Evolutionary conservation across 2,888 invertebrate genomes (phyloP), one percentile per base, ranked within the genome.

Genomic region (Coenonympha arcania): DNA sequence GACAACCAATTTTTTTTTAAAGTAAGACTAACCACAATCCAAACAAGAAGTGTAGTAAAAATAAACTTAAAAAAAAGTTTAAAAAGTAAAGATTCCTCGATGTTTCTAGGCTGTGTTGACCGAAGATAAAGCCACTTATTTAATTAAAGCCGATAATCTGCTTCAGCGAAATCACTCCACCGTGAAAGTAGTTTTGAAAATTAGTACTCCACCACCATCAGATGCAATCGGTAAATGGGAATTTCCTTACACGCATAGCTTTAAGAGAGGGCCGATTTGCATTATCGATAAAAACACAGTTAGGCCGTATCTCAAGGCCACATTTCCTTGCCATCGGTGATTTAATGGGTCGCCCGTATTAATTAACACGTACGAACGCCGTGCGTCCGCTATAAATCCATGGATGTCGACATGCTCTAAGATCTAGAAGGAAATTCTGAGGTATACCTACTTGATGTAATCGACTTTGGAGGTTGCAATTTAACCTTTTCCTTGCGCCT

Each of bases 281-380:
- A 58, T 55, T 50, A 52, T 53, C 57, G 57, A 57, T 57, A 57
- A 57, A 51, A 58, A 50, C 36, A 59, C 60, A 56, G 59, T 59
- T 59, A 59, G 43, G 19, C 46, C 48, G 55, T 58, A 60, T 57
- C 59, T 55, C 58, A 55, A 57, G 58, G 56, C 56, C 56, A 56
- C 59, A 57, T 58, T 59, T 55, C 55, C 54, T 48, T 50, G 55
- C 56, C 57, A 61, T 60, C 59, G 50, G 54, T 56, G 56, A 59
- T 60, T 60, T 64, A 63, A 71, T 75, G 66, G 67, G 62, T 67
- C 64, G 63, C 61, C 59, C 57, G 64, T 64, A 76, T 76, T 80
- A 80, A 80, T 80, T 81, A 81, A 79, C 79, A 79, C 79, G 76
- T 76, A 73, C 70, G 66, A 57, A 57, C 58, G 64, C 61, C 60